Conservation (phyloP, 2,797 vertebrate species). For the Triplophysa yarkandensis region DNA sequence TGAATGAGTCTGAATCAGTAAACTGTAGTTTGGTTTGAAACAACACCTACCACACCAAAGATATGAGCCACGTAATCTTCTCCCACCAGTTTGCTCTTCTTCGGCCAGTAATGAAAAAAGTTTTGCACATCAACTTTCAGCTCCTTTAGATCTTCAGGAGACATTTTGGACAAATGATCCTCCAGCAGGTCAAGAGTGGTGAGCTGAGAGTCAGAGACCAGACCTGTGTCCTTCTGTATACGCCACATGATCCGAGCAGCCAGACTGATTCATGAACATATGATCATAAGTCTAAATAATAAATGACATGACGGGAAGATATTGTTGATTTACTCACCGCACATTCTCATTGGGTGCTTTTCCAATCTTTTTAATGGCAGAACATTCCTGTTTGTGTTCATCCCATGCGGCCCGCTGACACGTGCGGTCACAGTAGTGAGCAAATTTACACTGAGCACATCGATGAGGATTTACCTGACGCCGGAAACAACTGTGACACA, state of each 20-base stretch:
- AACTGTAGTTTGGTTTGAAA: neutral
- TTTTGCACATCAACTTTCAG: conserved; percentile 76
- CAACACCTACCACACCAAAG: conserved; percentile 83
- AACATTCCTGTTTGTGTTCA: conserved; percentile 91
- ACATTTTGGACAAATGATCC: conserved; percentile 83
- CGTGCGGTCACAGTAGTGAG: conserved; percentile 92
- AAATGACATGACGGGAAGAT: too few species aligned
- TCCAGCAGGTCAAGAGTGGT: conserved; percentile 85
- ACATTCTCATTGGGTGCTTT: conserved; percentile 82
- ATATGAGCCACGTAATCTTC: conserved; percentile 84
- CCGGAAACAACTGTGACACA: conserved; percentile 96
- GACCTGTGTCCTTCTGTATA: conserved; percentile 80
- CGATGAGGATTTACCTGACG: conserved; percentile 85
- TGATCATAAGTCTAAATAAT: too few species aligned
- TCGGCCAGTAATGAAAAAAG: conserved; percentile 85
- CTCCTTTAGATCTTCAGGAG: conserved; percentile 77
- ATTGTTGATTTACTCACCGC: conserved; percentile 86
- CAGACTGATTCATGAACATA: conserved; percentile 71
- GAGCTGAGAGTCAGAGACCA: conserved; percentile 84
- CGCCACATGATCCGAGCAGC: conserved; percentile 90
- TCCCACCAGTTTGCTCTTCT: conserved; percentile 77
- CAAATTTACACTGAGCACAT: conserved; percentile 92
- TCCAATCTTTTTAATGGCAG: conserved; percentile 80
- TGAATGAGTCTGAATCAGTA: neutral
- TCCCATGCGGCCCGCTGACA: conserved; percentile 93